Percentiles rank a stretch among this genome's conserved stretches.
These are phyloP conservation scores for Loriculus beryllinus DNA, from an alignment of 2,797 vertebrate genomes.

Conservation along the genomic window DNA sequence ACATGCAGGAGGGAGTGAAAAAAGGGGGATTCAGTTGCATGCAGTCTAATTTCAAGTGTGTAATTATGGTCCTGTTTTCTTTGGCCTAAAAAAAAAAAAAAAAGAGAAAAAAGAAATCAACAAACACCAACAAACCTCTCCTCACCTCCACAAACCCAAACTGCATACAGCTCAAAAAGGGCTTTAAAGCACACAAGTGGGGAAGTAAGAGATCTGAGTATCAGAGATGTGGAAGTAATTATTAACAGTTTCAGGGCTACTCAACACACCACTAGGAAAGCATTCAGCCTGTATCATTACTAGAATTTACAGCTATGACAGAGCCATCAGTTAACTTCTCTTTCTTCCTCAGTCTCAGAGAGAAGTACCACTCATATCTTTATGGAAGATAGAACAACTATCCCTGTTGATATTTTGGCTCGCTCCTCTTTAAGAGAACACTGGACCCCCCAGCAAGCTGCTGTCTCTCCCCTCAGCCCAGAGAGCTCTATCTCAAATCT, in stretches of 20 bases:
- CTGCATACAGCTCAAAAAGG: slow-evolving; percentile 39
- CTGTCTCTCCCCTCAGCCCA: background rate
- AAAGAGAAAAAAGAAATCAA: background rate
- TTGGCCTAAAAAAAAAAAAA: slow-evolving; percentile 64
- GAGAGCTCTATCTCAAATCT: background rate
- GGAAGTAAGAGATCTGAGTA: slow-evolving; percentile 1
- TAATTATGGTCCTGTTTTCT: slow-evolving; percentile 76
- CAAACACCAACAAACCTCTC: slow-evolving; percentile 16
- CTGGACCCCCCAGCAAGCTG: background rate
- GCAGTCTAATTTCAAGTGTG: slow-evolving; percentile 75
- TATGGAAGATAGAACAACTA: background rate
- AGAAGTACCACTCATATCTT: background rate
- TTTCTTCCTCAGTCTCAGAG: background rate
- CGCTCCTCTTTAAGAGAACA: background rate
- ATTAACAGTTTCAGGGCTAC: slow-evolving; percentile 27
- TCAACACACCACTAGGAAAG: slow-evolving; percentile 22
- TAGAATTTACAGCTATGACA: background rate
- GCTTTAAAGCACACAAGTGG: slow-evolving; percentile 3
- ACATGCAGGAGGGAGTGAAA: slow-evolving; percentile 72
- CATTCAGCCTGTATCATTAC: background rate
- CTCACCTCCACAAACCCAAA: slow-evolving; percentile 56
- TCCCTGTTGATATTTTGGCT: background rate
- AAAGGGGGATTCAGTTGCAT: slow-evolving; percentile 68
- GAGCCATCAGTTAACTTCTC: background rate
- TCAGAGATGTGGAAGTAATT: background rate